Conservation (phyloP, 92 coral and sea anemone genomes). For the Paramuricea clavata region DNA sequence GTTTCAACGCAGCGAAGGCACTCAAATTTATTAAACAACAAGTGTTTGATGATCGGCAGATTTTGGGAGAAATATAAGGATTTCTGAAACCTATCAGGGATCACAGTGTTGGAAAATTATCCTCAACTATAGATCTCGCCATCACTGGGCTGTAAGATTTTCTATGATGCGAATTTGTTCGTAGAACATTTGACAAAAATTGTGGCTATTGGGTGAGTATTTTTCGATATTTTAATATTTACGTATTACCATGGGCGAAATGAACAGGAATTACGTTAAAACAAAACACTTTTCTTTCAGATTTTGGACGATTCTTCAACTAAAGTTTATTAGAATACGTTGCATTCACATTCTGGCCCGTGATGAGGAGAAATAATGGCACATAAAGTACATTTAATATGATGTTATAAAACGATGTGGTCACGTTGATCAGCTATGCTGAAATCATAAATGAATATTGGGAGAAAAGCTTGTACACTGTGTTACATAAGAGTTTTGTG, state of each 20-base stretch:
- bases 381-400: background rate
- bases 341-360: background rate
- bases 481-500: background rate
- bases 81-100: background rate
- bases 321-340: background rate
- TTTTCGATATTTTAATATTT: slow-evolving; percentile 31
- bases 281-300: background rate
- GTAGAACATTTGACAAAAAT: background rate
- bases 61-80: background rate
- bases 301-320: background rate
- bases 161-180: background rate
- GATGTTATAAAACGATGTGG: background rate
- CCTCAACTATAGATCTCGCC: background rate
- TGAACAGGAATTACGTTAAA: background rate
- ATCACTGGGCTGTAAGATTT: background rate
- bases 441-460: slow-evolving; percentile 15
- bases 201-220: slow-evolving; percentile 3
- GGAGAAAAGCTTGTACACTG: background rate
- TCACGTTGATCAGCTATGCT: slow-evolving; percentile 13
- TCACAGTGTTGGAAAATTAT: background rate
- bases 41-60: background rate
- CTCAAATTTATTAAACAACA: background rate
- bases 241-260: slow-evolving; percentile 3
- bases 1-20: slow-evolving; percentile 11
- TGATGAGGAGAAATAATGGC: slow-evolving; percentile 16